Conservation (phyloP, 2,797 vertebrate species). For the Enteromius treurensis region DNA sequence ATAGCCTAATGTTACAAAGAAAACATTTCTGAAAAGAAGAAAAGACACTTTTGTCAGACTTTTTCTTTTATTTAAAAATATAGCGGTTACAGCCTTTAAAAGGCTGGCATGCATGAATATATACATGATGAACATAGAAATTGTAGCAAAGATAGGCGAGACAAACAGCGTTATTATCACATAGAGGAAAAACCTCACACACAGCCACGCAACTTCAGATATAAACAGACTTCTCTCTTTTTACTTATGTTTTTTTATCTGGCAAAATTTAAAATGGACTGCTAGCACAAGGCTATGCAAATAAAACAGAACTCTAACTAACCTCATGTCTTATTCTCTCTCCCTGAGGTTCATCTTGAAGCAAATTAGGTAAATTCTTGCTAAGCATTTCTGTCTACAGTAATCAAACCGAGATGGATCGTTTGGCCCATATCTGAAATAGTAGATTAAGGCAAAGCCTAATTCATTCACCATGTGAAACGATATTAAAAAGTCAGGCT, state of each 20-base stretch:
- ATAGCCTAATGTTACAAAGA: neutral
- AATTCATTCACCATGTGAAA: slow-evolving; percentile 43
- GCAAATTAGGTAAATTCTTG: slow-evolving; percentile 38
- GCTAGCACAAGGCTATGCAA: slow-evolving; percentile 19
- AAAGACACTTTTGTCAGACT: slow-evolving; percentile 25
- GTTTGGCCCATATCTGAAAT: slow-evolving; percentile 50
- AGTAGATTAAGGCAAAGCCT: slow-evolving; percentile 47
- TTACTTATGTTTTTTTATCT: neutral
- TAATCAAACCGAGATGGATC: slow-evolving; percentile 35
- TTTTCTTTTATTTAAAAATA: slow-evolving; percentile 83
- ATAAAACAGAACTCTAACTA: slow-evolving; percentile 22
- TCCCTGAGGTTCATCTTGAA: slow-evolving; percentile 35
- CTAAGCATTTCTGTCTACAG: slow-evolving; percentile 40
- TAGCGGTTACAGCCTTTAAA: slow-evolving; percentile 71
- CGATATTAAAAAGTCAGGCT: slow-evolving; percentile 48
- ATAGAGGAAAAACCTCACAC: slow-evolving; percentile 47
- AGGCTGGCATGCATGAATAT: slow-evolving; percentile 57
- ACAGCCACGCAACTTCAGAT: neutral
- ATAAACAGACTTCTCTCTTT: slow-evolving; percentile 30
- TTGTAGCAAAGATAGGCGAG: slow-evolving; percentile 59
- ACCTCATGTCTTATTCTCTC: slow-evolving; percentile 13
- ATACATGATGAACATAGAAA: slow-evolving; percentile 59
- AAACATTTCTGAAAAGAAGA: neutral
- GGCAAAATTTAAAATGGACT: slow-evolving; percentile 20
- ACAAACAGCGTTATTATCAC: slow-evolving; percentile 57